Conservation (phyloP, 2,888 invertebrate species). For the Piscicola geometra region DNA sequence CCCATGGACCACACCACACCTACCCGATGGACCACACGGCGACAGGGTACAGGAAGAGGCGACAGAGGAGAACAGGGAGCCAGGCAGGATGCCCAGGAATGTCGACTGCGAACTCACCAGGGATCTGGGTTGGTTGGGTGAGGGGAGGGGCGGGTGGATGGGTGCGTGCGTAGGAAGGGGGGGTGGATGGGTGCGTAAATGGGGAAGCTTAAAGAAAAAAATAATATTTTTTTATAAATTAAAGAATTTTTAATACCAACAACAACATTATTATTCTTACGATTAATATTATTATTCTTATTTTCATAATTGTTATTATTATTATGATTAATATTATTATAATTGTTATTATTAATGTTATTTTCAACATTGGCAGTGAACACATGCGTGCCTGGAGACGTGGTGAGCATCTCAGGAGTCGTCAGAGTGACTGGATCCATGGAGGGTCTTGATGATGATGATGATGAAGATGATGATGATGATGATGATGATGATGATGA, state of each 20-base stretch:
- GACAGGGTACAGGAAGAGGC: constrained; percentile 71
- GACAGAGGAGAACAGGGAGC: constrained; percentile 60
- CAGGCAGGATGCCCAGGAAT: constrained; percentile 64
- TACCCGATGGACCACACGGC: background rate
- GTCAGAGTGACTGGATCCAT: constrained; percentile 62
- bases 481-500: constrained; percentile 10
- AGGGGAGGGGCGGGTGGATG: background rate
- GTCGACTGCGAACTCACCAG: constrained; percentile 79
- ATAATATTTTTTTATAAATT: too few relatives aligned
- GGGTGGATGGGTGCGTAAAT: background rate
- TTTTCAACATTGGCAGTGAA: constrained; percentile 61
- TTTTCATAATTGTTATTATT: too few relatives aligned
- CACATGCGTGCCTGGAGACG: constrained; percentile 79
- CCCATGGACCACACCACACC: background rate
- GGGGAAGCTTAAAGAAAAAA: too few relatives aligned
- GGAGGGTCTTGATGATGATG: constrained; percentile 47
- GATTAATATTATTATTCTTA: too few relatives aligned
- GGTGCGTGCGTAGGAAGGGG: background rate
- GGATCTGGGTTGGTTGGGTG: constrained; percentile 62
- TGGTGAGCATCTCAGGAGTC: constrained; percentile 78
- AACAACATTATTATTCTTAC: background rate
- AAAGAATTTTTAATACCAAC: too few relatives aligned
- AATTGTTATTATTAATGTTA: background rate
- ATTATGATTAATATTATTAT: too few relatives aligned
- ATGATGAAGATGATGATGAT: constrained; percentile 20